Conservation (phyloP, 2,113 vertebrate species). For the Candoia aspera region DNA sequence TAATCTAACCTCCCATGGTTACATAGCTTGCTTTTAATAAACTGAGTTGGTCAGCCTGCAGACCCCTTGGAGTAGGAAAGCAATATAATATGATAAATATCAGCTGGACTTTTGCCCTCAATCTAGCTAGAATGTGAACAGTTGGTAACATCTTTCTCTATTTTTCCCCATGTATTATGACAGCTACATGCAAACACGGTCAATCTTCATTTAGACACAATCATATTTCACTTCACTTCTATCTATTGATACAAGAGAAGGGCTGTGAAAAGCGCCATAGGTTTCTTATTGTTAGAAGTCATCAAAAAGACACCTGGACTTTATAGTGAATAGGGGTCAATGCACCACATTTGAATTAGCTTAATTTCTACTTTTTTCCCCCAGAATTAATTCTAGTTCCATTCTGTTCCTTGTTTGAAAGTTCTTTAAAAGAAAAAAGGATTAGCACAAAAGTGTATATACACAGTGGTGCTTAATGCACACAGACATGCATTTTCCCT, state of each 20-base stretch:
- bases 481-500: no score
- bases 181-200: background rate
- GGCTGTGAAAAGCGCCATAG: background rate
- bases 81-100: conserved; percentile 6
- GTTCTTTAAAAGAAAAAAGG: background rate
- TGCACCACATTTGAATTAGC: background rate
- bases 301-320: no score
- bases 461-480: background rate
- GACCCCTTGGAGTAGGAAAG: conserved; percentile 1
- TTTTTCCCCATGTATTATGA: conserved; percentile 5
- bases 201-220: background rate
- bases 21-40: conserved; percentile 4
- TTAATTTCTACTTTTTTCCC: background rate
- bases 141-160: background rate
- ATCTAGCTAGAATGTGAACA: conserved; percentile 31
- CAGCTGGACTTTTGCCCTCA: conserved; percentile 1
- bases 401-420: background rate
- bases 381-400: background rate
- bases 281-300: background rate
- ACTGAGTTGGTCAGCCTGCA: conserved; percentile 13
- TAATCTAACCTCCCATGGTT: background rate
- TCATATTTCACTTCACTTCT: background rate
- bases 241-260: background rate
- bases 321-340: background rate
- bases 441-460: no score